A percentile compares a stretch with the other conserved stretches of the same genome.
Conservation (phyloP, 2,888 invertebrate species). For the Neocrepidodera transversa region DNA sequence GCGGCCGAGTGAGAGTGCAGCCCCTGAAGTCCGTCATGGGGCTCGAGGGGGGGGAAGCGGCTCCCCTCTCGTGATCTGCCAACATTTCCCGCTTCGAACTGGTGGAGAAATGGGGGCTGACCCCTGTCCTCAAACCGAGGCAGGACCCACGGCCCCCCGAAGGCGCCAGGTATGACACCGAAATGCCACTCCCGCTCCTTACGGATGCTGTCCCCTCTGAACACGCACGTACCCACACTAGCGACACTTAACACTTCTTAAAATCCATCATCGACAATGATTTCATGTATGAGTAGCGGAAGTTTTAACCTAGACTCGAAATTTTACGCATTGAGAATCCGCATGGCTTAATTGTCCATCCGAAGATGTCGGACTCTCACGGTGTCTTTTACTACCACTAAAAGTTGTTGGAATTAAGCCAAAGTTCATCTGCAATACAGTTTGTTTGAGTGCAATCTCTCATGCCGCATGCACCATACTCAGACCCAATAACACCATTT, state of each 20-base stretch:
- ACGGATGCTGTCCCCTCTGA: constrained; percentile 47
- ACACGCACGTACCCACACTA: constrained; percentile 29
- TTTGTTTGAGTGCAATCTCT: constrained; percentile 22
- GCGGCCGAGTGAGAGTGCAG: constrained; percentile 60
- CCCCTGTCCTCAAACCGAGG: constrained; percentile 96
- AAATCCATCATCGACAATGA: no score
- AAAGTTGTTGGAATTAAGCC: constrained; percentile 35
- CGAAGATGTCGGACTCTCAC: constrained; percentile 19
- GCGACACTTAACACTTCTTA: no score
- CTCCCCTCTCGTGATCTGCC: constrained; percentile 74
- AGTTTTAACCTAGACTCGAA: constrained; percentile 21
- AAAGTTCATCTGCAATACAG: constrained; percentile 37
- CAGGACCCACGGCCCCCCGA: constrained; percentile 88
- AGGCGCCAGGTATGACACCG: constrained; percentile 72
- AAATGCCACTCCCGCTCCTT: constrained; percentile 49
- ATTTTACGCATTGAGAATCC: constrained; percentile 2
- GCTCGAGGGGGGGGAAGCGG: constrained; percentile 67
- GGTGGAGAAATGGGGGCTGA: constrained; percentile 97
- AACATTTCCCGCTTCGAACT: constrained; percentile 98
- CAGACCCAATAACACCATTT: constrained; percentile 22
- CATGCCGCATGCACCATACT: constrained; percentile 45
- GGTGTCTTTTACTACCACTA: constrained; percentile 17
- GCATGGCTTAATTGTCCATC: constrained; percentile 23
- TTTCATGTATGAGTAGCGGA: constrained; percentile 9
- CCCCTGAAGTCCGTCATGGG: constrained; percentile 66